phyloP scores from a whole-genome alignment of 2,797 vertebrate species.

The Phrynocephalus vlangalii region DNA sequence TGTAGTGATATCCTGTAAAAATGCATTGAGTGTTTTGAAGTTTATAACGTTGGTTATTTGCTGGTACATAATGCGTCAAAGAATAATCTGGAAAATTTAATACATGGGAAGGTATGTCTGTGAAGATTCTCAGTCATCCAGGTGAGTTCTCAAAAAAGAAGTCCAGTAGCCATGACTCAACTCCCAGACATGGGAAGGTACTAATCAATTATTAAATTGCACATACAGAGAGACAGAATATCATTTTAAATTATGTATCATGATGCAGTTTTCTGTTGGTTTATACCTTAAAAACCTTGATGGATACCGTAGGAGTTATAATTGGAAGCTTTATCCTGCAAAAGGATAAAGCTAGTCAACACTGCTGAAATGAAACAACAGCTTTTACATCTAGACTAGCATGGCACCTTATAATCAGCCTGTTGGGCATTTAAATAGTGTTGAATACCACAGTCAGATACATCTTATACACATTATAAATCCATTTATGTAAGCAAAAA shows the following conservation, averaged over 20 bases:
- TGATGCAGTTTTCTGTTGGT: conserved; percentile 23
- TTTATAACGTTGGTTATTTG: conserved; percentile 31
- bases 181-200: not conserved
- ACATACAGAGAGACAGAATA: conserved; percentile 10
- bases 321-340: conserved; percentile 30
- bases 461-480: conserved; percentile 58
- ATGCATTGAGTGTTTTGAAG: conserved; percentile 13
- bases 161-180: too few relatives aligned
- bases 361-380: not conserved
- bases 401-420: conserved; percentile 27
- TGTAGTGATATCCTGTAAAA: conserved; percentile 12
- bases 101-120: not conserved
- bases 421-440: conserved; percentile 35
- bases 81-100: conserved; percentile 28
- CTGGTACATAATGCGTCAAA: conserved; percentile 24
- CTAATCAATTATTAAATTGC: conserved; percentile 30
- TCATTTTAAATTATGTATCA: conserved; percentile 30
- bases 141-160: too few relatives aligned
- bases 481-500: conserved; percentile 56
- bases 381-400: conserved; percentile 29
- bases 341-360: conserved; percentile 26
- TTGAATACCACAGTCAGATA: conserved; percentile 33
- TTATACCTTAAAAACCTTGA: conserved; percentile 7
- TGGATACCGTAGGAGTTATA: not conserved
- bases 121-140: too few relatives aligned